Evolutionary conservation across 2,888 invertebrate species (phyloP).

Genomic region (Aporophyla lueneburgensis): DNA sequence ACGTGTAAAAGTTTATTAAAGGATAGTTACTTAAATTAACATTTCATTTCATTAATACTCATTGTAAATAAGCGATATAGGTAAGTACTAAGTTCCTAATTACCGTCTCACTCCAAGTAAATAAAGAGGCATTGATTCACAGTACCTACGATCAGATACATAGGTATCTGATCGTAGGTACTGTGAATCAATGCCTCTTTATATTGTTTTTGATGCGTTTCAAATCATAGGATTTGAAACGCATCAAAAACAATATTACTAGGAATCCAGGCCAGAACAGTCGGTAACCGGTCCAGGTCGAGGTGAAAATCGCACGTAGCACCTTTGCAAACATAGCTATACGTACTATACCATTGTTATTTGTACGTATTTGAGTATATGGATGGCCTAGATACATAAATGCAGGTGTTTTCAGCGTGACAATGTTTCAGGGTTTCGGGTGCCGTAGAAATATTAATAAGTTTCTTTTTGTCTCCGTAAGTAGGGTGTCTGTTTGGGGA

Average conservation of each 20-base stretch:
- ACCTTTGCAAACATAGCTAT: slow-evolving; percentile 49
- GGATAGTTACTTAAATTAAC: too few relatives aligned
- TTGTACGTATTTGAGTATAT: slow-evolving; percentile 37
- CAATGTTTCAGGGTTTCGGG: slow-evolving; percentile 34
- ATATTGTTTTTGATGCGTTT: too few relatives aligned
- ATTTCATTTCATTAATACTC: not conserved
- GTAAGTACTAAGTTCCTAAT: not conserved
- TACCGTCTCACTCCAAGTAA: not conserved
- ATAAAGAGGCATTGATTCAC: not conserved
- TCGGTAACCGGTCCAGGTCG: slow-evolving; percentile 36
- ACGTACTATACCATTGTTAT: slow-evolving; percentile 30
- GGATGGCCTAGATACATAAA: slow-evolving; percentile 51
- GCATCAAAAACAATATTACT: slow-evolving; percentile 13
- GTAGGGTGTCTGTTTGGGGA: not conserved
- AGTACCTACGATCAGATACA: not conserved
- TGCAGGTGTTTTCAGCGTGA: slow-evolving; percentile 40
- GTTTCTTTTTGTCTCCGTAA: not conserved
- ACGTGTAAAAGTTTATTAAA: too few relatives aligned
- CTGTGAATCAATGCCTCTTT: not conserved
- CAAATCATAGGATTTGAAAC: not conserved
- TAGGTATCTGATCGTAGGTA: too few relatives aligned
- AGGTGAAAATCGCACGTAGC: slow-evolving; percentile 54
- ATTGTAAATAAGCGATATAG: not conserved
- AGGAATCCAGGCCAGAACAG: slow-evolving; percentile 43
- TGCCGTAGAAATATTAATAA: slow-evolving; percentile 35